phyloP scores from a whole-genome alignment of 2,888 invertebrate genomes.

The Thysanoteuthis rhombus region DNA sequence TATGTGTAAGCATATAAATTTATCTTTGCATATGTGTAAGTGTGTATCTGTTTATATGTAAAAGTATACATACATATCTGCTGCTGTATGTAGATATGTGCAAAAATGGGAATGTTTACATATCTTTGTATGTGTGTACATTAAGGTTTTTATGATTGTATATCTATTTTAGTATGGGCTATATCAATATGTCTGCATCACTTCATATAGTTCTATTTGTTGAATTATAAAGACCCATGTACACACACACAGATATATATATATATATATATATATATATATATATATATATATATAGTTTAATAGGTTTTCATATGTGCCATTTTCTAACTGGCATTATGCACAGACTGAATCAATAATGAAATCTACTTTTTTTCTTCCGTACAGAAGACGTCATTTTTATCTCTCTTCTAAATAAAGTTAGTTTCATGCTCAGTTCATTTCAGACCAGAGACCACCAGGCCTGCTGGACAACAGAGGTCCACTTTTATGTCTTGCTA shows the following conservation, averaged over 20 bases:
- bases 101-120: neutral
- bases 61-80: neutral
- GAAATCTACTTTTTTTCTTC: neutral
- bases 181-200: no score
- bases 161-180: neutral
- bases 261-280: conserved; percentile 18
- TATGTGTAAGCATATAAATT: neutral
- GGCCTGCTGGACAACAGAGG: neutral
- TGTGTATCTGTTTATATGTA: neutral
- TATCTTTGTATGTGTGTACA: neutral
- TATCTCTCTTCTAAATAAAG: neutral
- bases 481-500: neutral
- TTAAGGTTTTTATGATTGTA: no score
- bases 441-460: neutral
- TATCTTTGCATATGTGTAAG: neutral
- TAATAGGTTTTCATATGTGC: neutral
- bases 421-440: neutral
- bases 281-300: neutral
- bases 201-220: no score
- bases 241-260: neutral
- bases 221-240: no score
- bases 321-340: neutral
- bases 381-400: neutral
- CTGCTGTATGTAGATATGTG: neutral
- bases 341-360: neutral